phyloP scores from a whole-genome alignment of 1,140 invertebrate genomes.

The Fopius arisanus region DNA sequence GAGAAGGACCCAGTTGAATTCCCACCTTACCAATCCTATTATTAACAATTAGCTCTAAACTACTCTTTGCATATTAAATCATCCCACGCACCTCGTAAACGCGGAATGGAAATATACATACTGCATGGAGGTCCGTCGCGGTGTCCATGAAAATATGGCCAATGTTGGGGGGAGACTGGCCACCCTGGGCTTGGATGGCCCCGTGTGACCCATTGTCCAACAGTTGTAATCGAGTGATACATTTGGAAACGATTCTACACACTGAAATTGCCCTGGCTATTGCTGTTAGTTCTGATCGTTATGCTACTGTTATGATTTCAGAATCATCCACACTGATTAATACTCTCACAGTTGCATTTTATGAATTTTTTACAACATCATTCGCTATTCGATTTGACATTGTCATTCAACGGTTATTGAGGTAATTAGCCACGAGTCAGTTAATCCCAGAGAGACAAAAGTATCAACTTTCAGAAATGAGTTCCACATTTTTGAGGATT shows the following conservation, averaged over 20 bases:
- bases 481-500: no score
- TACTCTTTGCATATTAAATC: slow-evolving; percentile 66
- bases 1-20: slow-evolving; percentile 49
- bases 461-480: no score
- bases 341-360: not conserved
- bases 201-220: slow-evolving; percentile 12
- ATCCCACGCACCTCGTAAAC: slow-evolving; percentile 58
- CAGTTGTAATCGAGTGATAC: slow-evolving; percentile 14
- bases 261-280: not conserved
- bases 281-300: slow-evolving; percentile 1
- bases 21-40: slow-evolving; percentile 67
- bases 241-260: slow-evolving; percentile 1
- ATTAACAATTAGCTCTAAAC: slow-evolving; percentile 67
- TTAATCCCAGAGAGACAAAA: no score
- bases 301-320: not conserved
- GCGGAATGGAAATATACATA: slow-evolving; percentile 66
- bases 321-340: not conserved
- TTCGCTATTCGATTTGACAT: no score
- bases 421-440: not conserved
- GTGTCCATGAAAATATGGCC: slow-evolving; percentile 22
- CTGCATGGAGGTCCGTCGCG: slow-evolving; percentile 59
- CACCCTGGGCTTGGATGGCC: not conserved
- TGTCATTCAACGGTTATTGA: not conserved
- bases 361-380: slow-evolving; percentile 1
- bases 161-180: not conserved